Conservation (phyloP, 2,888 invertebrate species). For the Cerastis rubricosa region DNA sequence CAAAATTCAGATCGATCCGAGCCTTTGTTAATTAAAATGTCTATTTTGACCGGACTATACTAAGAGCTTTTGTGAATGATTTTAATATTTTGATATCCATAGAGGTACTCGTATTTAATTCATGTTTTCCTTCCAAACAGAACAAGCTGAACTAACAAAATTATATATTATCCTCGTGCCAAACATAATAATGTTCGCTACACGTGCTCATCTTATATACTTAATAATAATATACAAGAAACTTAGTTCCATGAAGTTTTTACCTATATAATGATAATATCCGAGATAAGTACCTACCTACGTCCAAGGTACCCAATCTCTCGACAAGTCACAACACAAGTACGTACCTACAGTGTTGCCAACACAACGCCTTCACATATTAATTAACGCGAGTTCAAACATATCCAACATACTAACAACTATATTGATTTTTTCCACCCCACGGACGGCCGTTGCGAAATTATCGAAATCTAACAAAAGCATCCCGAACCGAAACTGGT, state of each 20-base stretch:
- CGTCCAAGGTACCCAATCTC: constrained; percentile 7
- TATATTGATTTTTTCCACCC: constrained; percentile 81
- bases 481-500: constrained; percentile 85
- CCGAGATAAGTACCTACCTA: constrained; percentile 1
- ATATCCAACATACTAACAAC: constrained; percentile 69
- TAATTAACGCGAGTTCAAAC: constrained; percentile 68
- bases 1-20: too few species aligned
- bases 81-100: constrained; percentile 8
- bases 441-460: constrained; percentile 85
- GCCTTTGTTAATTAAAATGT: too few species aligned
- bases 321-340: constrained; percentile 19
- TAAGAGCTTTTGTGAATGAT: background rate
- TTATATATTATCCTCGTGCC: constrained; percentile 23
- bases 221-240: constrained; percentile 18
- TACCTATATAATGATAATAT: constrained; percentile 12
- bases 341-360: constrained; percentile 37
- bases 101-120: constrained; percentile 9
- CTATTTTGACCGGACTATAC: too few species aligned
- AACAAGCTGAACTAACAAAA: constrained; percentile 32
- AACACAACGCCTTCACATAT: constrained; percentile 65
- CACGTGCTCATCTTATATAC: constrained; percentile 26
- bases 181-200: constrained; percentile 38
- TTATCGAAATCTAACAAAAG: constrained; percentile 91
- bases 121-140: constrained; percentile 30
- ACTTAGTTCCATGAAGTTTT: constrained; percentile 23